phyloP scores from a whole-genome alignment of 2,797 vertebrate genomes.

The Gila robusta region DNA sequence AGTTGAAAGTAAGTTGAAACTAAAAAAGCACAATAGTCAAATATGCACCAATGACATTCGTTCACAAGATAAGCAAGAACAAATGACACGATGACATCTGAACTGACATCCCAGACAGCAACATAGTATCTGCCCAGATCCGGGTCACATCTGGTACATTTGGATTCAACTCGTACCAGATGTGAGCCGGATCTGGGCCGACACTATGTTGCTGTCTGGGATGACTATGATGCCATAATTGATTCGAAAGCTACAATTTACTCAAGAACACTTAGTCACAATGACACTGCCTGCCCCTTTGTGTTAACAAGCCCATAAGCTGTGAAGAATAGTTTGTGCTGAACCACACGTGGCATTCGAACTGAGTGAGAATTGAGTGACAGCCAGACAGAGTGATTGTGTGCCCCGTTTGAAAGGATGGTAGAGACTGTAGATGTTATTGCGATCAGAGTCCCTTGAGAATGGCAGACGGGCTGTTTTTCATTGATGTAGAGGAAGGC shows the following conservation, averaged over 20 bases:
- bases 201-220: no score
- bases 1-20: background rate
- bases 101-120: background rate
- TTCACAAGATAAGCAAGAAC: background rate
- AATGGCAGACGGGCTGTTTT: constrained; percentile 36
- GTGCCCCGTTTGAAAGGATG: constrained; percentile 12
- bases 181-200: no score
- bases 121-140: no score
- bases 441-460: constrained; percentile 41
- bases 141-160: no score
- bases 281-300: constrained; percentile 3
- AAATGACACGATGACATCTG: background rate
- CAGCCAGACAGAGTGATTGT: constrained; percentile 8
- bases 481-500: constrained; percentile 41
- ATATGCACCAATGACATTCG: background rate
- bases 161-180: no score
- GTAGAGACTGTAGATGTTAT: constrained; percentile 30
- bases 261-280: background rate
- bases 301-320: constrained; percentile 33
- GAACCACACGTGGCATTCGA: background rate
- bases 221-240: background rate
- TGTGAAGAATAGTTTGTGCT: background rate
- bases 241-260: background rate
- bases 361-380: constrained; percentile 16
- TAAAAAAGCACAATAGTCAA: background rate